A percentile compares a stretch with the other conserved stretches of the same genome.
These are phyloP conservation scores for Anguilla marmorata DNA, from an alignment of 2,797 vertebrate genomes.

Conservation along the genomic window DNA sequence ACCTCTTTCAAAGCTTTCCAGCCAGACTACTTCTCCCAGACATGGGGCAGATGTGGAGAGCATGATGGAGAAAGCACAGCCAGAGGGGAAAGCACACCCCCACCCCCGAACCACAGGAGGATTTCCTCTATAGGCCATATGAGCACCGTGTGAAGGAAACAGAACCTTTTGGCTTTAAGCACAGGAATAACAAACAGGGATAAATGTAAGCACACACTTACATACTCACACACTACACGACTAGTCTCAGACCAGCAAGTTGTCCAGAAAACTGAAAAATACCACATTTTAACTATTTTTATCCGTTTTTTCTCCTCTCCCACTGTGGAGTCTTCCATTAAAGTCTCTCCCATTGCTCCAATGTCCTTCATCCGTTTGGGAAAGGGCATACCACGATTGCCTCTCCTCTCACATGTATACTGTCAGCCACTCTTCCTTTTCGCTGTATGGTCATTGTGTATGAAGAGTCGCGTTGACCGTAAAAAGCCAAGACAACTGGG, in stretches of 20 bases:
- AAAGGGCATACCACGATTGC: background rate
- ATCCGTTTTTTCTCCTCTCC: background rate
- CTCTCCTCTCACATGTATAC: background rate
- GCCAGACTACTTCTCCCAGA: background rate
- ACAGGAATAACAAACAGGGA: background rate
- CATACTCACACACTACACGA: background rate
- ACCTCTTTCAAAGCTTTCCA: background rate
- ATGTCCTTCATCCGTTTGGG: background rate
- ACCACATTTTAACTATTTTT: background rate
- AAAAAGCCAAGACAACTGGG: background rate
- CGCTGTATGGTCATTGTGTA: background rate
- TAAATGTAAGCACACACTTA: background rate
- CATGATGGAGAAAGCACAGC: background rate
- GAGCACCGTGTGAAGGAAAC: background rate
- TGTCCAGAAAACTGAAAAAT: background rate
- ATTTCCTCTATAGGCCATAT: background rate
- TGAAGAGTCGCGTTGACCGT: background rate
- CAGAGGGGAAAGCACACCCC: background rate
- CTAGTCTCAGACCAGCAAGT: background rate
- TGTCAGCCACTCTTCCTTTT: too few relatives aligned
- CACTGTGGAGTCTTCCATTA: background rate
- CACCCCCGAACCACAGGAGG: background rate
- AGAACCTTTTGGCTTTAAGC: background rate
- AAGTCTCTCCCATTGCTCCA: too few relatives aligned
- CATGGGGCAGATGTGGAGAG: background rate